Percentiles rank a stretch among this genome's conserved stretches.
These are phyloP conservation scores for Fukomys damarensis DNA, from an alignment of 2,113 vertebrate genomes.

Conservation along the genomic window DNA sequence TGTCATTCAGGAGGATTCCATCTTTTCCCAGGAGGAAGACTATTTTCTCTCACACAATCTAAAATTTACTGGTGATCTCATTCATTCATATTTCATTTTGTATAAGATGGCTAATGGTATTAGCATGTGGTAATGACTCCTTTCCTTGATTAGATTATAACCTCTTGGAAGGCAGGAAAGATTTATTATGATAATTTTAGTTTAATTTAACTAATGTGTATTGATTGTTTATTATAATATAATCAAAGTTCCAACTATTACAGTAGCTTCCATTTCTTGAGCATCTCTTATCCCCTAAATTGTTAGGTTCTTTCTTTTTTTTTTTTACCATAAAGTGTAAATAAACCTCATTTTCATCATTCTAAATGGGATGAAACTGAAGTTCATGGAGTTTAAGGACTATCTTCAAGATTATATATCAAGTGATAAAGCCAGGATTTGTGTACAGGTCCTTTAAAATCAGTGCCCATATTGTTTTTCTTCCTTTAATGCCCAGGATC, in stretches of 20 bases:
- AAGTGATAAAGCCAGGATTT: not conserved
- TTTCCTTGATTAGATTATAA: slow-evolving; percentile 3
- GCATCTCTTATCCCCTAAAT: not conserved
- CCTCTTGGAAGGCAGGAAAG: not conserved
- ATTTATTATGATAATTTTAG: slow-evolving; percentile 48
- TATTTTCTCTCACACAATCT: not conserved
- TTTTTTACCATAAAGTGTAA: not conserved
- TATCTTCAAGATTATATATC: not conserved
- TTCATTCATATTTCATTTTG: not conserved
- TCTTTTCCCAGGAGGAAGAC: not conserved
- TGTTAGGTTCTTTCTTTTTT: not conserved
- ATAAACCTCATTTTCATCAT: not conserved
- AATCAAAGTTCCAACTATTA: not conserved
- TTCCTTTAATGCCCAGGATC: not conserved
- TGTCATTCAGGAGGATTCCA: rapidly evolving
- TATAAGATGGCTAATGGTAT: not conserved
- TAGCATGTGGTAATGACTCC: not conserved
- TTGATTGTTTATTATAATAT: not conserved
- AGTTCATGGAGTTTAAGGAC: not conserved
- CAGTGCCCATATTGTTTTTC: not conserved
- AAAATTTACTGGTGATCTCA: not conserved
- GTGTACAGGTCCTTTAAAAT: not conserved
- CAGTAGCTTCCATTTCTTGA: not conserved
- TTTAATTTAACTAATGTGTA: not conserved
- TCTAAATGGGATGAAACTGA: not conserved